phyloP scores from a whole-genome alignment of 2,113 vertebrate genomes.

The Oncorhynchus nerka region DNA sequence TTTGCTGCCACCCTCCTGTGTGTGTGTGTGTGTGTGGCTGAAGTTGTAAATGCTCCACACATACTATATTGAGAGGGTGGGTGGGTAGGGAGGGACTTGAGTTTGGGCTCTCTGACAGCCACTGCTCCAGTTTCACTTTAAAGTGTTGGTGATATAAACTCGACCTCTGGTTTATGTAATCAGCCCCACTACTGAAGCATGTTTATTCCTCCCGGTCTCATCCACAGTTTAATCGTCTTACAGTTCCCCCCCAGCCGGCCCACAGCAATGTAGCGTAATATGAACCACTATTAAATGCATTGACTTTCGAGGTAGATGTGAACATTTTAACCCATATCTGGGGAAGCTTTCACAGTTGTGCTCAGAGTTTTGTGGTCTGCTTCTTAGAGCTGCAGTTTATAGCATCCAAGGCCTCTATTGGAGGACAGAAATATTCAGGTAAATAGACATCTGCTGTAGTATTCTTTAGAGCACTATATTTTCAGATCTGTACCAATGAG shows the following conservation, averaged over 20 bases:
- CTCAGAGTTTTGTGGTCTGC: neutral
- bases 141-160: constrained; percentile 52
- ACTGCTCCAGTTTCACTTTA: constrained; percentile 54
- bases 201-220: constrained; percentile 32
- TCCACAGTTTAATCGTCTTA: constrained; percentile 35
- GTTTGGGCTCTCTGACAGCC: constrained; percentile 17
- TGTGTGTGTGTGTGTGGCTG: too few relatives aligned
- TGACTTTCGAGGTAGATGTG: neutral
- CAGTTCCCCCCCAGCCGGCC: neutral
- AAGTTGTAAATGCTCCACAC: too few relatives aligned
- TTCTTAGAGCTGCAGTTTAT: neutral
- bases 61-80: constrained; percentile 8
- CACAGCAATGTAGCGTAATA: neutral
- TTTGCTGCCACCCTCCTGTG: constrained; percentile 13
- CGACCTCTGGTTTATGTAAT: constrained; percentile 54
- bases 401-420: neutral
- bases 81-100: constrained; percentile 24
- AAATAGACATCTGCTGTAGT: neutral
- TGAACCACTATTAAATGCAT: neutral
- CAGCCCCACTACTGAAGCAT: constrained; percentile 16
- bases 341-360: neutral
- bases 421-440: neutral
- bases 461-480: too few relatives aligned
- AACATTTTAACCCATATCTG: neutral
- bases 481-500: too few relatives aligned